phyloP scores from a whole-genome alignment of 1,140 invertebrate genomes.

The Drosophila nikananu region DNA sequence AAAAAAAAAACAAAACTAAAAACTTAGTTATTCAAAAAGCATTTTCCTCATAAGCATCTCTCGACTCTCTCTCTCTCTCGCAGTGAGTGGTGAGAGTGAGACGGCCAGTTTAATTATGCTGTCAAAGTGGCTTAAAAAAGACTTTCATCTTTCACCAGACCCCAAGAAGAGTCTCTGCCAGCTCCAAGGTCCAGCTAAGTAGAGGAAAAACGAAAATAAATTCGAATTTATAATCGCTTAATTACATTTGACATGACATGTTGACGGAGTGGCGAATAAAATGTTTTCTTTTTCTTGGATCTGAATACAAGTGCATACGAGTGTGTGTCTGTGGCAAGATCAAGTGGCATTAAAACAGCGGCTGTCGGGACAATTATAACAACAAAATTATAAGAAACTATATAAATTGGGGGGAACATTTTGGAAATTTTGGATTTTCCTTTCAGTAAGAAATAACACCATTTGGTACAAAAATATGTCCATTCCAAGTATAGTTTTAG shows the following conservation, averaged over 20 bases:
- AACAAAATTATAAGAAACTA: slow-evolving; percentile 11
- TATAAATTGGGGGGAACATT: background rate
- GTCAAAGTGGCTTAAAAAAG: slow-evolving; percentile 75
- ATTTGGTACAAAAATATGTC: background rate
- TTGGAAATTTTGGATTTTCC: background rate
- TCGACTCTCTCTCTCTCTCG: no score
- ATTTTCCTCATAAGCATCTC: slow-evolving; percentile 66
- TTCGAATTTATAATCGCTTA: slow-evolving; percentile 80
- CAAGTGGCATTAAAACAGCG: slow-evolving; percentile 68
- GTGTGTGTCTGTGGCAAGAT: slow-evolving; percentile 48
- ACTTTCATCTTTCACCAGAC: slow-evolving; percentile 78
- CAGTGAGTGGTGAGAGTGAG: slow-evolving; percentile 9
- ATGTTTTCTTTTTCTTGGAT: slow-evolving; percentile 27
- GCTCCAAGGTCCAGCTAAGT: slow-evolving; percentile 48
- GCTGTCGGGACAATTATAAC: slow-evolving; percentile 25
- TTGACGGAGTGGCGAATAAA: slow-evolving; percentile 74
- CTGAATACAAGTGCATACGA: background rate
- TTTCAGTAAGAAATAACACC: background rate
- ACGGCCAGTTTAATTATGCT: slow-evolving; percentile 76
- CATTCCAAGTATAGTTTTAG: background rate
- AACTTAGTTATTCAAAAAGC: slow-evolving; percentile 62
- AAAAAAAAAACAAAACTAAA: slow-evolving; percentile 6
- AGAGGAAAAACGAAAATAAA: slow-evolving; percentile 55
- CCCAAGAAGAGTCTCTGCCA: slow-evolving; percentile 26
- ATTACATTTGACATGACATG: slow-evolving; percentile 81